These are phyloP conservation scores for Martes flavigula DNA, from an alignment of 2,797 vertebrate genomes.

Conservation along the genomic window DNA sequence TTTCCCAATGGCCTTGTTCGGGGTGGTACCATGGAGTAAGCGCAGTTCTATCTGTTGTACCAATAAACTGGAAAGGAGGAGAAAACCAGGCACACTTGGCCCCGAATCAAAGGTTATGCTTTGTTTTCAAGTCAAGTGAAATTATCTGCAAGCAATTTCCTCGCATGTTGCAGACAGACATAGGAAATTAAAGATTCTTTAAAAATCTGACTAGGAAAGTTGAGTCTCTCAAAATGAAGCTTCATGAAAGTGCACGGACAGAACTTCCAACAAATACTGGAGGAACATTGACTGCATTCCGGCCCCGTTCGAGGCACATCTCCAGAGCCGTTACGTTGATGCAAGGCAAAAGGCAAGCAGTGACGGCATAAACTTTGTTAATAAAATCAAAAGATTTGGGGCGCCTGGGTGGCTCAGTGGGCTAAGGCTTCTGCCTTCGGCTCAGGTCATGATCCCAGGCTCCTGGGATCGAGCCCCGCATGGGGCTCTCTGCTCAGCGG, in stretches of 20 bases:
- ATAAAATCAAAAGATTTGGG: not conserved
- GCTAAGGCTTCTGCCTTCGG: no score
- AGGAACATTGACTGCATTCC: not conserved
- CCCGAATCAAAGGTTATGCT: conserved; percentile 4
- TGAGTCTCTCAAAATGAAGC: not conserved
- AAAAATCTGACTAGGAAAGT: not conserved
- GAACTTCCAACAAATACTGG: not conserved
- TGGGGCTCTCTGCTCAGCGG: no score
- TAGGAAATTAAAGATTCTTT: conserved; percentile 29
- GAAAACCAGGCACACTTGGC: not conserved
- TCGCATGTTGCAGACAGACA: not conserved
- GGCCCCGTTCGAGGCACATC: not conserved
- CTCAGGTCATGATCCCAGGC: no score
- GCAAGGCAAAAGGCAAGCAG: not conserved
- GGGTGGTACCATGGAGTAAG: not conserved
- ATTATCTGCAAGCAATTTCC: not conserved
- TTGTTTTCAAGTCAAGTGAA: not conserved
- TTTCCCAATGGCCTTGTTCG: not conserved
- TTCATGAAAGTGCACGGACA: not conserved
- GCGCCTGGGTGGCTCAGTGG: no score
- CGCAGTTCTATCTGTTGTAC: not conserved
- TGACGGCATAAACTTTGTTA: not conserved
- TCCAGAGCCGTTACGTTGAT: not conserved
- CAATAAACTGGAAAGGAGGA: not conserved
- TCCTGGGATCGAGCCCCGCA: no score